phyloP scores from a whole-genome alignment of 1,140 invertebrate species.

The Campoletis sonorensis region DNA sequence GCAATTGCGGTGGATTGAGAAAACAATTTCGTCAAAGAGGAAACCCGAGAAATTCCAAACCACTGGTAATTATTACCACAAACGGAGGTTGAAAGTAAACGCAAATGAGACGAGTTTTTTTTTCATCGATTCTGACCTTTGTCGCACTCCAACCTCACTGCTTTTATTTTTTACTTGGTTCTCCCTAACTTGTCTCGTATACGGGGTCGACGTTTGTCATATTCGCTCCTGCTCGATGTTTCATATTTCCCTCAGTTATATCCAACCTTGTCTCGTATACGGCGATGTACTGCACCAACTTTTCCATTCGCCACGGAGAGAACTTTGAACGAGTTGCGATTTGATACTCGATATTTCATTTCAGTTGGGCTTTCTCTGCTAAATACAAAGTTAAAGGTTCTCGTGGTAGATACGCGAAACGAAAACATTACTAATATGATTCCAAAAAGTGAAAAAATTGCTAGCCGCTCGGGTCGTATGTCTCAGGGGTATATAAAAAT shows the following conservation, averaged over 20 bases:
- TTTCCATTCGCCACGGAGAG: neutral
- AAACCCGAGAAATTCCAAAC: neutral
- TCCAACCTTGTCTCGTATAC: neutral
- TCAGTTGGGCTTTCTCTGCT: neutral
- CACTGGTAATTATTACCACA: neutral
- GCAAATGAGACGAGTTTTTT: no score
- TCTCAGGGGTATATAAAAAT: no score
- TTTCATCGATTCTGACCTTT: no score
- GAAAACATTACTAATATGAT: neutral
- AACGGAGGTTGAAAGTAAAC: no score
- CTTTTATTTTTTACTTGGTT: no score
- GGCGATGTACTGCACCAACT: neutral
- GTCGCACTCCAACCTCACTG: no score
- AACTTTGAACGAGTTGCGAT: conserved; percentile 4
- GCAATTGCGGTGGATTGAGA: no score
- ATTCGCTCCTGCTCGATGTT: neutral
- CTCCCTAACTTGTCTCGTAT: no score
- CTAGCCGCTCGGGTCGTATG: no score
- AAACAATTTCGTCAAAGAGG: neutral
- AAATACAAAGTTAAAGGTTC: neutral
- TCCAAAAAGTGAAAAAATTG: neutral
- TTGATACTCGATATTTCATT: neutral
- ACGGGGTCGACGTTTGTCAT: no score
- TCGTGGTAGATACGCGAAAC: neutral
- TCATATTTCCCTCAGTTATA: neutral